A percentile compares a stretch with the other conserved stretches of the same genome.
phyloP scores from a whole-genome alignment of 2,113 vertebrate genomes.

The Nipponia nippon region DNA sequence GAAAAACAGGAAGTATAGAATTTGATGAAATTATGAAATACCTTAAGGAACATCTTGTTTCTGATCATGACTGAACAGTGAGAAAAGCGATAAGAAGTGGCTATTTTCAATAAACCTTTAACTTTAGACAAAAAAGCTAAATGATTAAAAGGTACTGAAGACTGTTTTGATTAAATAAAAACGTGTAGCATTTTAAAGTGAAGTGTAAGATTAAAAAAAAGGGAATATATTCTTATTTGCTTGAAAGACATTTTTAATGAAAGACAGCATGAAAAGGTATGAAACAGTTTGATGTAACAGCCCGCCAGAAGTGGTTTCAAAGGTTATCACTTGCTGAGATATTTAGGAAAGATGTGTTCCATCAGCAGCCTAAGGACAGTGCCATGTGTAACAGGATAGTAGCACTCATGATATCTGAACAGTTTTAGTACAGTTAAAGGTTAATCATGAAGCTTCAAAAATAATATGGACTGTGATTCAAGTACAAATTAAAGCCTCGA shows the following conservation, averaged over 20 bases:
- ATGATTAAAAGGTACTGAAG: background rate
- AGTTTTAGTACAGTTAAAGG: background rate
- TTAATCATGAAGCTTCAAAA: background rate
- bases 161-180: background rate
- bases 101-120: background rate
- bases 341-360: background rate
- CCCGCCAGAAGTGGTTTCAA: background rate
- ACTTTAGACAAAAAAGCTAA: background rate
- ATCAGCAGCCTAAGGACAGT: background rate
- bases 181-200: background rate
- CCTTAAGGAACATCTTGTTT: background rate
- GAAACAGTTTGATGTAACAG: background rate
- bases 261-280: background rate
- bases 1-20: constrained; percentile 14
- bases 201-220: background rate
- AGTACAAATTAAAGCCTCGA: background rate
- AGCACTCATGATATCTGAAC: background rate
- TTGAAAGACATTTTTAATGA: background rate
- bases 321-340: background rate
- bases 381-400: background rate
- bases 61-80: background rate
- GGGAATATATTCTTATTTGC: background rate
- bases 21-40: background rate
- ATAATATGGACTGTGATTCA: background rate
- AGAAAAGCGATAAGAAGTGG: background rate